Conservation (phyloP, 2,113 vertebrate genomes). For the Hippoglossus stenolepis region DNA sequence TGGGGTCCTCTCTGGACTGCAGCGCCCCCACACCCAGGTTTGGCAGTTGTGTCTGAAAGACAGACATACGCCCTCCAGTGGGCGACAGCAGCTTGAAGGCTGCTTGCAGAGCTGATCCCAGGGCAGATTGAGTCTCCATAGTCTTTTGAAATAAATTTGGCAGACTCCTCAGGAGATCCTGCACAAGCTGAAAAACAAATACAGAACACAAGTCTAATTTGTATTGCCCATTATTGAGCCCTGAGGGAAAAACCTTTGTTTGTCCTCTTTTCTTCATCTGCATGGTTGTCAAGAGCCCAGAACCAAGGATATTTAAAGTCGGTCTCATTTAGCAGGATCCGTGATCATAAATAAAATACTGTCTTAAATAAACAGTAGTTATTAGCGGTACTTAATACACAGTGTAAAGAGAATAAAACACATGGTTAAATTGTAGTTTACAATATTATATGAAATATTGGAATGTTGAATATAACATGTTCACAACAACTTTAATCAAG, state of each 20-base stretch:
- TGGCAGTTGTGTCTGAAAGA: constrained; percentile 97
- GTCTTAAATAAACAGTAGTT: neutral
- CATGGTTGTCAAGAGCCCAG: neutral
- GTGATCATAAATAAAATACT: too few relatives aligned
- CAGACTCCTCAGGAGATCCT: constrained; percentile 91
- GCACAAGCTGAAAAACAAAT: constrained; percentile 86
- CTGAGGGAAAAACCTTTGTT: neutral
- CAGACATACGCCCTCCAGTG: constrained; percentile 92
- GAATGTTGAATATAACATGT: too few relatives aligned
- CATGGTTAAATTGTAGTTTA: too few relatives aligned
- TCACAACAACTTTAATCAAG: neutral
- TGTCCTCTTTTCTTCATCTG: neutral
- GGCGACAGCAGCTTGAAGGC: constrained; percentile 95
- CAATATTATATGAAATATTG: neutral
- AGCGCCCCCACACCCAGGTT: constrained; percentile 91
- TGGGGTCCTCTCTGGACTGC: constrained; percentile 93
- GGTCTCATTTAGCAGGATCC: too few relatives aligned
- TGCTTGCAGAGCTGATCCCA: constrained; percentile 94
- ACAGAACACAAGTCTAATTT: neutral
- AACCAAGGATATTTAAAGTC: neutral
- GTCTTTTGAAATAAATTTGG: constrained; percentile 94
- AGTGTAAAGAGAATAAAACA: neutral
- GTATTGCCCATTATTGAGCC: neutral
- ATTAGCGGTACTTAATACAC: neutral
- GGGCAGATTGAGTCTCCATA: constrained; percentile 94